Evolutionary conservation across 2,888 invertebrate species (phyloP).

Genomic region (Pheosia tremula): DNA sequence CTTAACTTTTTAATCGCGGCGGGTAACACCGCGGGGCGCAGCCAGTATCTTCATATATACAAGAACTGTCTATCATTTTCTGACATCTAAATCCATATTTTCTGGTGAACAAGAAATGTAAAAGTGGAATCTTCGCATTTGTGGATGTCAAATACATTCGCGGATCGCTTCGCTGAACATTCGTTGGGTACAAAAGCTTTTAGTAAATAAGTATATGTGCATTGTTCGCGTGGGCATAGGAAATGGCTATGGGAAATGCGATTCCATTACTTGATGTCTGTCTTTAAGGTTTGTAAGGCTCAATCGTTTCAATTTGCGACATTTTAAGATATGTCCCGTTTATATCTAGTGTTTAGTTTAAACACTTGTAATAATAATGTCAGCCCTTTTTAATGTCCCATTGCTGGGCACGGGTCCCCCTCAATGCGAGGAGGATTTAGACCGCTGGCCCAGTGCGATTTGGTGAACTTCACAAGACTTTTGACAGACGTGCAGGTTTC

Average conservation of each 20-base stretch:
- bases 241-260: conserved; percentile 10
- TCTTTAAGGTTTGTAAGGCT: conserved; percentile 14
- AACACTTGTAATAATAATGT: no score
- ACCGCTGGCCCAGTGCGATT: no score
- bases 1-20: no score
- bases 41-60: neutral
- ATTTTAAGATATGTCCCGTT: conserved; percentile 2
- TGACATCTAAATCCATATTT: neutral
- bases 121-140: conserved; percentile 41
- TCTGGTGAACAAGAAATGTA: conserved; percentile 22
- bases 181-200: conserved; percentile 45
- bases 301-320: conserved; percentile 11
- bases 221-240: conserved; percentile 7
- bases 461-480: no score
- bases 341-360: no score
- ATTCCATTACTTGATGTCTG: conserved; percentile 30
- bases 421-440: no score
- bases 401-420: no score
- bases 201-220: conserved; percentile 29
- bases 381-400: no score
- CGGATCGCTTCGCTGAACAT: conserved; percentile 41
- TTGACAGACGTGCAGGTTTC: no score
- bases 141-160: conserved; percentile 47
- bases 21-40: no score
- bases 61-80: neutral